Evolutionary conservation across 1,140 invertebrate genomes (phyloP).

Genomic region (Bombus pyrosoma): DNA sequence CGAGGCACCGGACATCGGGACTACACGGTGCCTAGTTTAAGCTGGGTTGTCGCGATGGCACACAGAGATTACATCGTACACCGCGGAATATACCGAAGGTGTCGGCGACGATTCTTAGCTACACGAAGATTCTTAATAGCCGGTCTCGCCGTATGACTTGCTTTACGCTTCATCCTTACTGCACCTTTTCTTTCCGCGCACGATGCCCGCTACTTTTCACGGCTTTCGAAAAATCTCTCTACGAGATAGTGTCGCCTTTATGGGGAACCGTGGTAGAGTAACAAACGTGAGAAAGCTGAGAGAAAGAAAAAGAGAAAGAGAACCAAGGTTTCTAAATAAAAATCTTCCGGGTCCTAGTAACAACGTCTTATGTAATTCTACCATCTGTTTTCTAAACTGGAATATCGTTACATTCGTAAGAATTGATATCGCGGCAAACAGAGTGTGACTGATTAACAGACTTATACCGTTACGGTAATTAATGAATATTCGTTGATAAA

Average conservation of each 20-base stretch:
- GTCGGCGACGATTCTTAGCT: conserved; percentile 61
- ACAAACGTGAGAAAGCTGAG: neutral
- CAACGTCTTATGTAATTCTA: neutral
- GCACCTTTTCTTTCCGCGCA: too few species aligned
- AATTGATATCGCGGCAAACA: conserved; percentile 26
- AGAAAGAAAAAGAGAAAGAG: neutral
- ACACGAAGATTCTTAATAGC: conserved; percentile 59
- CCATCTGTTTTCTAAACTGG: neutral
- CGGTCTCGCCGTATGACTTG: conserved; percentile 34
- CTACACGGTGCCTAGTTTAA: conserved; percentile 76
- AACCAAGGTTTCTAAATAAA: too few species aligned
- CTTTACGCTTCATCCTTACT: neutral
- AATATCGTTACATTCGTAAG: neutral
- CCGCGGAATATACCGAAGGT: conserved; percentile 67
- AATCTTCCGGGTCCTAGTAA: too few species aligned
- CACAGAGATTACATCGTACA: conserved; percentile 77
- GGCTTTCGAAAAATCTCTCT: neutral
- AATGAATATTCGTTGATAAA: neutral
- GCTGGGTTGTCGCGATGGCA: conserved; percentile 76
- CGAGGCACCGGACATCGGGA: conserved; percentile 71
- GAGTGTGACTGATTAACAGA: conserved; percentile 17
- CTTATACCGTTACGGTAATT: conserved; percentile 4
- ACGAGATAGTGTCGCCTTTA: neutral
- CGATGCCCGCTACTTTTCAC: neutral
- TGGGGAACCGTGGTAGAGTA: neutral